Evolutionary conservation across 2,113 vertebrate genomes (phyloP).

Genomic region (Glareola pratincola): DNA sequence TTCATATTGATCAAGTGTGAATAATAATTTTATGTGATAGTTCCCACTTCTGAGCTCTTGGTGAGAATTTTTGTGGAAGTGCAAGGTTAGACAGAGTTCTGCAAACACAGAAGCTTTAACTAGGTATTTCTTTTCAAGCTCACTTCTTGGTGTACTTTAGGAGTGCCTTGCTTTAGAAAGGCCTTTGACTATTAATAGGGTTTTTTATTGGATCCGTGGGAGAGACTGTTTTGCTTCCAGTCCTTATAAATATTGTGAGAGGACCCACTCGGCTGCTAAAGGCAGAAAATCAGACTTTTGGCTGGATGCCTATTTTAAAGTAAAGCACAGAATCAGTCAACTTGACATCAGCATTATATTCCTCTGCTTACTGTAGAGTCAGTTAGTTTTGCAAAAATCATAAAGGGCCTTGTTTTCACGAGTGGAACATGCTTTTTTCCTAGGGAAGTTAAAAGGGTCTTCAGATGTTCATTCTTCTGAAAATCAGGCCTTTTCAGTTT

Average conservation of each 20-base stretch:
- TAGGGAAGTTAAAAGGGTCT: background rate
- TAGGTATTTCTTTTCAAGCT: background rate
- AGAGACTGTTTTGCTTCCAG: background rate
- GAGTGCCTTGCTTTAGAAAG: background rate
- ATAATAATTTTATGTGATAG: background rate
- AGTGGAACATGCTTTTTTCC: background rate
- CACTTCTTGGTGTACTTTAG: background rate
- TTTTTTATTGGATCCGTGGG: background rate
- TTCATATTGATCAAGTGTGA: background rate
- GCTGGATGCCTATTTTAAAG: background rate
- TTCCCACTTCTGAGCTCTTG: background rate
- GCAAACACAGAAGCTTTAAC: background rate
- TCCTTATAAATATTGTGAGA: background rate
- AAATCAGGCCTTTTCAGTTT: background rate
- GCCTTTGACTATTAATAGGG: background rate
- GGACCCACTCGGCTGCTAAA: background rate
- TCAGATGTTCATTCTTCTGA: background rate
- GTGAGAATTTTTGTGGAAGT: background rate
- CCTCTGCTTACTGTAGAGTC: background rate
- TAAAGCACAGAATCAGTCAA: background rate
- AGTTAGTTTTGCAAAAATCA: background rate
- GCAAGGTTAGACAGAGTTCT: background rate
- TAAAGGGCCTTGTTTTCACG: background rate
- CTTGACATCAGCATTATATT: background rate
- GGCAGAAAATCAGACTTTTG: background rate